Base-by-base conservation (phyloP, 1,140 invertebrate species). In the Drosophila quadrilineata region DNA sequence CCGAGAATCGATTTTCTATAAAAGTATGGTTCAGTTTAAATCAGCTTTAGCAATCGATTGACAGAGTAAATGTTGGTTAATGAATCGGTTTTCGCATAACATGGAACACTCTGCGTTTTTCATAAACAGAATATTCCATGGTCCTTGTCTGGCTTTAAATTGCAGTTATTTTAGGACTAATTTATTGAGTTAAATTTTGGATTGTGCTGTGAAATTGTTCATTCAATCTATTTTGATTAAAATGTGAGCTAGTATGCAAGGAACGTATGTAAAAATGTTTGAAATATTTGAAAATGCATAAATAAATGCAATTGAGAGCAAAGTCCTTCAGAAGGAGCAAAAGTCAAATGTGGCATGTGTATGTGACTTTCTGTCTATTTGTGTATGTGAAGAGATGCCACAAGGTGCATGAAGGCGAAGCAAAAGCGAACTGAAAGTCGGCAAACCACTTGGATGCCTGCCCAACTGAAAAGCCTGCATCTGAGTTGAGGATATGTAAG, bases 391-490 rank as follows among this genome's bases (percentile, higher is more conserved):
- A 14, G 17, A 36, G 41, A 53, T 22, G 57, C 38, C 29, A 33
- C 17, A 41, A 69, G 31, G 43, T 50, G 57, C 40, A 50, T 26
- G 24, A 66, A 14, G 17, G 45, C 46, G 24, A 43, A 31, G 41
- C 50, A 35, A 12, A 56, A 59, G 31, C 12, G 17, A 64, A 45
- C 52, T 19, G 41, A 35, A 50, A 36, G 57, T 57, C 53, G 16
- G 8, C 33, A 56, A 40, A 58, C 57, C 41, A 52, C 56, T 66
- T 66, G 14, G 33, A 12, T 52, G 63, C 60, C 56, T 60, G 40
- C 28, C 38, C 63, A 66, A 57, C 56, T 66, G 57, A 60, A 60
- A 66, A 46, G 63, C 56, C 57, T 50, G 62, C 54, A 65, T 26
- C 28, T 59, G 54, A 59, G 54, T 28, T 58, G 19, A 65, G 22